Conservation (phyloP, 2,888 invertebrate genomes). For the Trichopria drosophilae region DNA sequence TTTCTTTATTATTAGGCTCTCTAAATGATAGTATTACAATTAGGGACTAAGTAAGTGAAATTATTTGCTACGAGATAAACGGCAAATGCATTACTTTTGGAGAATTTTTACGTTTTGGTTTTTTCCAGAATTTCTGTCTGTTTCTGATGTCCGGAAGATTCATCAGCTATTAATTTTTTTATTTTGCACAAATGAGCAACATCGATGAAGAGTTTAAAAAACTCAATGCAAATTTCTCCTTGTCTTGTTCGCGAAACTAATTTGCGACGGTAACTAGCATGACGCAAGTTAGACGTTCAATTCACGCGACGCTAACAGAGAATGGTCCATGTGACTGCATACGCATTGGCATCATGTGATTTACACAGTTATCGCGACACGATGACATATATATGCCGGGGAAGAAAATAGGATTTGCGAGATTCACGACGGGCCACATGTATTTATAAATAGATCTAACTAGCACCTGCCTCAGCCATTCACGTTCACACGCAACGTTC, state of each 20-base stretch:
- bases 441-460: conserved; percentile 54
- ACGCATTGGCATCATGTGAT: conserved; percentile 32
- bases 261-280: conserved; percentile 3
- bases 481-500: conserved; percentile 43
- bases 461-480: conserved; percentile 53
- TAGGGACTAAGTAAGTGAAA: too few species aligned
- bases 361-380: conserved; percentile 27
- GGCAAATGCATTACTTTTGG: too few species aligned
- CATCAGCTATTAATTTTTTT: too few species aligned
- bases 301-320: not conserved
- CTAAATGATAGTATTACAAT: too few species aligned
- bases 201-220: too few species aligned
- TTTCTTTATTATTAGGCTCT: too few species aligned
- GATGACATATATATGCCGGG: conserved; percentile 37
- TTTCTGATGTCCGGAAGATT: too few species aligned
- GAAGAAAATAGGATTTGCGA: conserved; percentile 37
- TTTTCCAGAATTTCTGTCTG: too few species aligned
- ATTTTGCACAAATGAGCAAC: too few species aligned
- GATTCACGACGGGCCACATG: conserved; percentile 33
- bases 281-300: not conserved
- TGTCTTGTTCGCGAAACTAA: not conserved
- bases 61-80: too few species aligned
- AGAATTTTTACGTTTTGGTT: too few species aligned
- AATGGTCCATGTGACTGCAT: conserved; percentile 3
- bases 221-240: too few species aligned